A percentile compares a stretch with the other conserved stretches of the same genome.
Evolutionary conservation across 2,888 invertebrate genomes (phyloP).

Genomic region (Hydrotaea diabolus): DNA sequence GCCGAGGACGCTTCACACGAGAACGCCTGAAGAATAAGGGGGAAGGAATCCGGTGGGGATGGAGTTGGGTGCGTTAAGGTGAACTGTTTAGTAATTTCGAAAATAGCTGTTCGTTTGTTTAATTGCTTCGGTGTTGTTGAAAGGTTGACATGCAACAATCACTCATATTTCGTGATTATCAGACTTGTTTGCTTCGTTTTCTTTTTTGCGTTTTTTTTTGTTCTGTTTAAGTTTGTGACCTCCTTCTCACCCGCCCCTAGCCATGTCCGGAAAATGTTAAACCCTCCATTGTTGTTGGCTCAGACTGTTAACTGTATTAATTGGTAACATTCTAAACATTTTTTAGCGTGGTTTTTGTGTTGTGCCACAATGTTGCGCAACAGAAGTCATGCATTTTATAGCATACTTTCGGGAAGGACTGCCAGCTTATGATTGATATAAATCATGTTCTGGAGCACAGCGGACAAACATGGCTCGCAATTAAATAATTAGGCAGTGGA

Average conservation of each 20-base stretch:
- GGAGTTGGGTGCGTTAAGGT: background rate
- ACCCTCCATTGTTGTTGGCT: constrained; percentile 3
- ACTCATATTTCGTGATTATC: constrained; percentile 53
- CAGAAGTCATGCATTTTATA: constrained; percentile 5
- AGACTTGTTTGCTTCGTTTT: constrained; percentile 15
- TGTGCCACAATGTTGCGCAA: background rate
- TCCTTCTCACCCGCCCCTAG: background rate
- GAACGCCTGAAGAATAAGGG: background rate
- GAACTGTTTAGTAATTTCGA: constrained; percentile 29
- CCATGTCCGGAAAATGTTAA: background rate
- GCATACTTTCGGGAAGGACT: background rate
- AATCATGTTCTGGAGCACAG: constrained; percentile 15
- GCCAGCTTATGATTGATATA: constrained; percentile 30
- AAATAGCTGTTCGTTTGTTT: constrained; percentile 53
- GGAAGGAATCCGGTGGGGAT: background rate
- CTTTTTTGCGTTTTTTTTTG: background rate
- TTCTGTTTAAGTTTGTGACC: background rate
- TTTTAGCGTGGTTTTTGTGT: background rate
- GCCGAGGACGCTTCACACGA: background rate
- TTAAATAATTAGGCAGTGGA: constrained; percentile 27
- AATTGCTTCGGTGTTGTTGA: constrained; percentile 56
- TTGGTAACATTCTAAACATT: background rate
- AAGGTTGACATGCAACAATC: constrained; percentile 62
- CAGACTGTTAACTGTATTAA: constrained; percentile 28
- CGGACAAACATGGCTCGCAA: constrained; percentile 26